Evolutionary conservation across 2,888 invertebrate genomes (phyloP), one percentile per base, ranked within the genome.

Genomic region (Eupithecia abbreviata): DNA sequence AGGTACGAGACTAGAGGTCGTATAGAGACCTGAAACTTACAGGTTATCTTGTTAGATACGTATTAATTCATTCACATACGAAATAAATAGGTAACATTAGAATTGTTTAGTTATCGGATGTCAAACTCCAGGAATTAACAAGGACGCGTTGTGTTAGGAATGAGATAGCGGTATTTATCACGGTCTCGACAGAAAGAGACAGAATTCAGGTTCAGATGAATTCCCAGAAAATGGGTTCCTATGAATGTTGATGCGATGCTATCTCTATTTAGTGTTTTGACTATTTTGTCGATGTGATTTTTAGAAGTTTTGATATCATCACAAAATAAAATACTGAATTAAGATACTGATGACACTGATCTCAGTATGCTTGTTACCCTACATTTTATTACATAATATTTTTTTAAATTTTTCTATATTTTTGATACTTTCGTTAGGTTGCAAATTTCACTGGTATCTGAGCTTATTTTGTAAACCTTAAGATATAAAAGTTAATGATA

Each of bases 111-210:
- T 15, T 13, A 15, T 41, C 42, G 15, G 7, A 66, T 66, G 15
- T 66, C 30, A 30, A 12, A 62, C n/a, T 76, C 72, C 65, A 73
- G 69, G 70, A 76, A 70, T 43, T 65, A 62, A 45, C 51, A 18
- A 66, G 65, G 66, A 66, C 12, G n/a, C 10, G 4, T 51, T n/a
- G 5, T 4, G 30, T 62, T 4, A 62, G 30, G 62, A 18, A 71
- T 10, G 15, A 45, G 67, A 43, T 71, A 67, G 67, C 67, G 12
- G 30, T 75, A 66, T 66, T 18, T 13, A 18, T 67, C 66, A 12
- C 45, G n/a, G 42, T 62, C 15, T 47, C 41, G 74, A 42, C 13
- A 49, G 43, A 72, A 62, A 30, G 69, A 70, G 76, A 76, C 65
- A 30, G 45, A 47, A 69, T 68, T 76, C 68, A 69, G n/a, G 18